These are phyloP conservation scores for Megalopta genalis DNA, from an alignment of 1,140 invertebrate genomes.

Conservation along the genomic window DNA sequence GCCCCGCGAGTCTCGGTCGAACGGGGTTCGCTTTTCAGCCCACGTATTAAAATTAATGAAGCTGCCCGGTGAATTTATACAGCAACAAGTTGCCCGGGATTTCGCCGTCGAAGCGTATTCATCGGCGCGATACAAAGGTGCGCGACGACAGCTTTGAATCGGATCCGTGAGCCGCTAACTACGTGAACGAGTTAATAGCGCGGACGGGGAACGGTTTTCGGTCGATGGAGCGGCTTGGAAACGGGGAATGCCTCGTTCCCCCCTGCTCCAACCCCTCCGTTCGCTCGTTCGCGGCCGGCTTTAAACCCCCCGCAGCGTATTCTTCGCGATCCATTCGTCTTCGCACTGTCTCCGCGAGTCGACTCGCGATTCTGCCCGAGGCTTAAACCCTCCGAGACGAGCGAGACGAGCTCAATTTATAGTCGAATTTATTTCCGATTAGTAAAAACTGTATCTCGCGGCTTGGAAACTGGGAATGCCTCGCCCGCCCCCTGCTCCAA, in stretches of 20 bases:
- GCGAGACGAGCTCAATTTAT: no score
- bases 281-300: neutral
- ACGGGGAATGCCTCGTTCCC: neutral
- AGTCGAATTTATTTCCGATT: no score
- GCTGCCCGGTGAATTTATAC: conserved; percentile 29
- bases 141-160: conserved; percentile 28
- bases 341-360: no score
- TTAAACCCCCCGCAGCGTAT: no score
- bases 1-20: neutral
- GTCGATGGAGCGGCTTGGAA: neutral
- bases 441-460: no score
- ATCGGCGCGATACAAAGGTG: conserved; percentile 37
- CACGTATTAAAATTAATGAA: conserved; percentile 36
- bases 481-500: no score
- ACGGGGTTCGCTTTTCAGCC: neutral
- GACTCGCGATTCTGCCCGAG: no score
- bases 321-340: no score
- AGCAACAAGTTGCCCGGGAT: conserved; percentile 41
- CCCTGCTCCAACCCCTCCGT: no score
- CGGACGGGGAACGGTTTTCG: conserved; percentile 11
- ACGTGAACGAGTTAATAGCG: conserved; percentile 34
- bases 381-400: no score
- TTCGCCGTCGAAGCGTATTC: conserved; percentile 24
- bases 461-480: no score
- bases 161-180: conserved; percentile 11